Evolutionary conservation across 2,797 vertebrate genomes (phyloP), one percentile per base, ranked within the genome.

Genomic region (Hylomyscus alleni): DNA sequence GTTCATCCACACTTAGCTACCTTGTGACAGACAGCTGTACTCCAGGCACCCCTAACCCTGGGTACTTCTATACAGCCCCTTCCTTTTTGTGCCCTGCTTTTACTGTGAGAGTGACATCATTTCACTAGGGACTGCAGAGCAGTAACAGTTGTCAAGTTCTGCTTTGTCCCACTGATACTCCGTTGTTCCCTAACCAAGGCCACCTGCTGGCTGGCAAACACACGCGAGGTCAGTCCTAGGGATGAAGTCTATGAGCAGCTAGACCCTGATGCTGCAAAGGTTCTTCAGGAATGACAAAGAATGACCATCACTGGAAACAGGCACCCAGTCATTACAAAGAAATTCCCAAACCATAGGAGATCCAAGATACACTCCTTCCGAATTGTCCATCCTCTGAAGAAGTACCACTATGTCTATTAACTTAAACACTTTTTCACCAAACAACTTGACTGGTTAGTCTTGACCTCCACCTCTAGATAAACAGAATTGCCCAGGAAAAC

Each of bases 351-450:
- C n/a, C 54, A 60, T n/a, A 86, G 82, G 73, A 94, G 54, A 90
- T 81, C 90, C 92, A 91, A 84, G 78, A 96, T 97, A 95, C 26
- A 75, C 5, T 92, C 97, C 90, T 93, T 94, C 93, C 76, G 92
- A 78, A 90, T 93, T 96, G 97, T 97, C 67, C 82, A 97, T 96
- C 82, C 93, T 83, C 22, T 89, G 40, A 96, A 97, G 96, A 94
- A 96, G 97, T 96, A 98, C 78, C 77, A 78, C 1, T 93, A 84
- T 92, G 54, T 37, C 89, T 60, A 86, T 93, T 96, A 96, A 92
- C 83, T 90, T 37, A n/a, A 83, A 89, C 94, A 15, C 90, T 86
- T 4, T 67, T 95, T 97, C 92, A 92, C 89, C 72, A 72, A 93
- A 85, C 29, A 86, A 9, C 92, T 95, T 96, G 31, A 81, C 24